phyloP scores from a whole-genome alignment of 1,140 invertebrate genomes.

The Theocolax elegans region DNA sequence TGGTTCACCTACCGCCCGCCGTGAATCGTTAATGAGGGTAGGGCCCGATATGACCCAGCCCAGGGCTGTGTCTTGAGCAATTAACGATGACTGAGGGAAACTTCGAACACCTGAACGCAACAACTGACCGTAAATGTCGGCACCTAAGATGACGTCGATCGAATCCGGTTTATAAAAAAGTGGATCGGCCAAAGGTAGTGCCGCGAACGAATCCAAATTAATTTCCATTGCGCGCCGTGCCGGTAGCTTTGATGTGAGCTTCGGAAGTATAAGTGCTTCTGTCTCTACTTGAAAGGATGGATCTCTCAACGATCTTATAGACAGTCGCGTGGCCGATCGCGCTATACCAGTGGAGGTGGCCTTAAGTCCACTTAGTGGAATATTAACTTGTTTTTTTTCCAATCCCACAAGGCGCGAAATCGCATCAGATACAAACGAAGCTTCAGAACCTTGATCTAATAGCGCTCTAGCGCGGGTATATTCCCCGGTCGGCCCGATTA shows the following conservation, averaged over 20 bases:
- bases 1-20: too few relatives aligned
- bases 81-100: constrained; percentile 14
- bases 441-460: constrained; percentile 22
- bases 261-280: background rate
- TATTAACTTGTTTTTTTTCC: background rate
- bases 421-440: constrained; percentile 2
- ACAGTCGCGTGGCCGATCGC: background rate
- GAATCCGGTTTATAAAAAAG: background rate
- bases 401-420: background rate
- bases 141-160: constrained; percentile 39
- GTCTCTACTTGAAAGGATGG: background rate
- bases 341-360: background rate
- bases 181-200: constrained; percentile 36
- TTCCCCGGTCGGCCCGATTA: background rate
- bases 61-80: constrained; percentile 52
- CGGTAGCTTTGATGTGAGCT: background rate
- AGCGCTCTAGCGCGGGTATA: background rate
- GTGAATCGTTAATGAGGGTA: background rate
- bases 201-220: background rate
- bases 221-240: background rate
- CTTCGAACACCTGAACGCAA: constrained; percentile 10
- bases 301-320: background rate
- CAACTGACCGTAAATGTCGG: constrained; percentile 31
- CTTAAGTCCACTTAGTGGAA: background rate
- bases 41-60: constrained; percentile 52